phyloP scores from a whole-genome alignment of 2,113 vertebrate genomes.

The Noturus placidus region DNA sequence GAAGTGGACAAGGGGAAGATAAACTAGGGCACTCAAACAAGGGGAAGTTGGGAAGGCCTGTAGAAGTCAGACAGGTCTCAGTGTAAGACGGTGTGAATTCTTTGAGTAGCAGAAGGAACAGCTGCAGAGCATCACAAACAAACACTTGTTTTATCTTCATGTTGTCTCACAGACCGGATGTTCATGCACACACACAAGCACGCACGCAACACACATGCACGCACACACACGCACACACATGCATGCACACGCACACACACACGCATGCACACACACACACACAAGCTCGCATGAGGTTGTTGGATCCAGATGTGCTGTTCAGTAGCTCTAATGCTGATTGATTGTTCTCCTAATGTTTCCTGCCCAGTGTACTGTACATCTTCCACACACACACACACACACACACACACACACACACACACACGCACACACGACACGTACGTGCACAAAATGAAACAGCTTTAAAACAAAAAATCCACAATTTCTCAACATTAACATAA shows the following conservation, averaged over 20 bases:
- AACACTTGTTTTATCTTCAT: neutral
- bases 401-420: neutral
- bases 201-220: neutral
- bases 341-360: neutral
- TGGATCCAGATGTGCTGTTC: constrained; percentile 16
- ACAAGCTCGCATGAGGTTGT: neutral
- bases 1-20: neutral
- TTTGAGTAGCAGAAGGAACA: neutral
- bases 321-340: constrained; percentile 6
- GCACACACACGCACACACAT: neutral
- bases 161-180: constrained; percentile 3
- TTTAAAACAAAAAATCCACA: neutral
- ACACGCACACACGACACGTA: no score
- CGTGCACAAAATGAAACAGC: neutral
- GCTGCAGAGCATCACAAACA: neutral
- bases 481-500: neutral
- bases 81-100: neutral
- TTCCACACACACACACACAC: constrained; percentile 9
- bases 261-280: neutral
- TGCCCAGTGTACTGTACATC: neutral
- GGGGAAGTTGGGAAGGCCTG: neutral
- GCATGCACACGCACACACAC: no score
- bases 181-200: no score
- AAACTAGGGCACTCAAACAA: neutral
- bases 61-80: neutral